Conservation (phyloP, 2,888 invertebrate species). For the Chymomyza fuscimana region DNA sequence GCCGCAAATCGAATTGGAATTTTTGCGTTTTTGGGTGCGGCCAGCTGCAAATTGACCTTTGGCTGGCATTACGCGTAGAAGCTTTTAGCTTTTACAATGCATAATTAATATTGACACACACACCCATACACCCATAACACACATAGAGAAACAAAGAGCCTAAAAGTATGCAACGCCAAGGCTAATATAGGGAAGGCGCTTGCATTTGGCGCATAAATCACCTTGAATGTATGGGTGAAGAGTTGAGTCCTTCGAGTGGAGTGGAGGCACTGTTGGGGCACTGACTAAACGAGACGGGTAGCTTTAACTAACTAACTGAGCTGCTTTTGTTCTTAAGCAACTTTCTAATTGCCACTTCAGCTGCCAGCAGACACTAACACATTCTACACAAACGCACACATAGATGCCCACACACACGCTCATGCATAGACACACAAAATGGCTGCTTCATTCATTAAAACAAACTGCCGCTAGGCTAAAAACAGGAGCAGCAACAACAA, state of each 20-base stretch:
- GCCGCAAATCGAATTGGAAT: conserved; percentile 39
- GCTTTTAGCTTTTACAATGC: conserved; percentile 33
- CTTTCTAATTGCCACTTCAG: conserved; percentile 71
- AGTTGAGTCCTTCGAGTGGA: conserved; percentile 13
- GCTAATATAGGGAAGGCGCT: conserved; percentile 63
- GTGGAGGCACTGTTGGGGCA: not conserved
- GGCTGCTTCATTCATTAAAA: conserved; percentile 65
- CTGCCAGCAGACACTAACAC: conserved; percentile 33
- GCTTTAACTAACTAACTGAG: conserved; percentile 38
- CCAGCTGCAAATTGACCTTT: conserved; percentile 22
- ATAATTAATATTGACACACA: conserved; percentile 69
- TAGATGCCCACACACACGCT: conserved; percentile 15
- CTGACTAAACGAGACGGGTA: conserved; percentile 5
- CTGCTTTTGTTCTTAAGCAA: conserved; percentile 59
- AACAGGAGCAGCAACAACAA: conserved; percentile 36
- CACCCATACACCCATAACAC: no score
- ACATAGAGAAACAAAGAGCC: no score
- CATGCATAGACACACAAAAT: conserved; percentile 23
- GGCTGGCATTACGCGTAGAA: conserved; percentile 24
- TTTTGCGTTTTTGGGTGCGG: conserved; percentile 1
- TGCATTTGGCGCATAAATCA: conserved; percentile 66
- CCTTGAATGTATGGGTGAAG: conserved; percentile 45
- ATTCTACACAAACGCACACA: conserved; percentile 35
- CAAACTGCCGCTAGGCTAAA: conserved; percentile 62
- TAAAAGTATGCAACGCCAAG: conserved; percentile 61